phyloP scores from a whole-genome alignment of 1,140 invertebrate genomes.

The Drosophila kohkoa region DNA sequence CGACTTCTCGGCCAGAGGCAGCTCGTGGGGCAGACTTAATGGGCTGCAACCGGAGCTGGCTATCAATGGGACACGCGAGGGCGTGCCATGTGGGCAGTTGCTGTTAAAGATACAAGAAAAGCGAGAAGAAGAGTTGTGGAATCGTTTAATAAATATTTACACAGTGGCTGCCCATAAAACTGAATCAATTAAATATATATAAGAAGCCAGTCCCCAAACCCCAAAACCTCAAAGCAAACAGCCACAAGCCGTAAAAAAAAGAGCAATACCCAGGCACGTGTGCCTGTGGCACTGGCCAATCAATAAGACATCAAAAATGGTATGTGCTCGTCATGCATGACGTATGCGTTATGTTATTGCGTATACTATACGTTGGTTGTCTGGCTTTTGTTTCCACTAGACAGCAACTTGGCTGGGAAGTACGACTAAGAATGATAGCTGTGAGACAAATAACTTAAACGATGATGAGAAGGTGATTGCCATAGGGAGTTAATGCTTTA shows the following conservation, averaged over 20 bases:
- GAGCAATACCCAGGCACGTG: slow-evolving; percentile 38
- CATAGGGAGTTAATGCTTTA: not conserved
- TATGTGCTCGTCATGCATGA: slow-evolving; percentile 27
- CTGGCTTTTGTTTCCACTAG: slow-evolving; percentile 8
- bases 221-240: slow-evolving; percentile 25
- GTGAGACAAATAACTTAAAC: not conserved
- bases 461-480: not conserved
- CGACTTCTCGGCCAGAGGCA: slow-evolving; percentile 45
- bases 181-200: slow-evolving; percentile 69
- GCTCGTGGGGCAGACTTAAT: slow-evolving; percentile 66
- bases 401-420: slow-evolving; percentile 5
- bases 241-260: slow-evolving; percentile 47
- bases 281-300: slow-evolving; percentile 45
- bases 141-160: slow-evolving; percentile 66
- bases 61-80: slow-evolving; percentile 90
- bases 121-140: slow-evolving; percentile 17
- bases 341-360: slow-evolving; percentile 45
- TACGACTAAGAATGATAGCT: not conserved
- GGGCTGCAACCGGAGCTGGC: slow-evolving; percentile 72
- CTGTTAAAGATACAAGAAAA: slow-evolving; percentile 30
- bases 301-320: slow-evolving; percentile 66
- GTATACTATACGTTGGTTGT: slow-evolving; percentile 23
- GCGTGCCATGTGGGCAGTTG: slow-evolving; percentile 89
- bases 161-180: slow-evolving; percentile 60
- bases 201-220: slow-evolving; percentile 44